phyloP scores from a whole-genome alignment of 2,797 vertebrate genomes.

The Mico argentatus region DNA sequence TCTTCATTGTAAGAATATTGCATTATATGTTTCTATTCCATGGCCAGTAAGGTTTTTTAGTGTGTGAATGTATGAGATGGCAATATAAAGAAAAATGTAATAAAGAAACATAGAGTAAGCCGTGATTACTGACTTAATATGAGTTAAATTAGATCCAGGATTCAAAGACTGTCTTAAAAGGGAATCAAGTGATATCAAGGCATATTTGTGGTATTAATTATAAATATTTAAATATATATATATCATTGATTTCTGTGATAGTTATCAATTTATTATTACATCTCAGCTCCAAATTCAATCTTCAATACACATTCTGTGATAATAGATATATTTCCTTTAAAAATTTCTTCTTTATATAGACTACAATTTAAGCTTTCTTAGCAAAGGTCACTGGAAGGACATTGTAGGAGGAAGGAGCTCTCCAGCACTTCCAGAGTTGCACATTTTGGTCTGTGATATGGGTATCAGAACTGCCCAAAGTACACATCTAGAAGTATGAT shows the following conservation, averaged over 20 bases:
- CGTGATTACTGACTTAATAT: neutral
- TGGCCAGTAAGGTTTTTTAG: neutral
- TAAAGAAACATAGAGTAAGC: neutral
- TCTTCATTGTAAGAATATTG: neutral
- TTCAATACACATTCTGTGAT: neutral
- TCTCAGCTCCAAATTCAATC: neutral
- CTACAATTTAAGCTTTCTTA: neutral
- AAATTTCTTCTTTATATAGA: neutral
- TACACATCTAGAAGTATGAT: fast-evolving
- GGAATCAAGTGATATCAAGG: neutral
- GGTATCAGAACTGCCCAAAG: neutral
- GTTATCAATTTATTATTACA: neutral
- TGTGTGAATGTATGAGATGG: neutral
- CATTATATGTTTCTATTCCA: neutral
- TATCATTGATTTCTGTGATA: neutral
- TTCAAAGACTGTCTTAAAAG: neutral
- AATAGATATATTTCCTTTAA: neutral
- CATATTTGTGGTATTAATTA: neutral
- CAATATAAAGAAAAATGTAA: neutral
- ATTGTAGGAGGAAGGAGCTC: neutral
- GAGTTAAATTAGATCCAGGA: neutral
- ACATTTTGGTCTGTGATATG: neutral
- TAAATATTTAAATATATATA: neutral
- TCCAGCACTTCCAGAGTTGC: neutral
- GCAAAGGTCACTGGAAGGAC: neutral